Percentiles rank a stretch among this genome's conserved stretches.
Evolutionary conservation across 2,113 vertebrate species (phyloP).

Genomic region (Alethe castanea): DNA sequence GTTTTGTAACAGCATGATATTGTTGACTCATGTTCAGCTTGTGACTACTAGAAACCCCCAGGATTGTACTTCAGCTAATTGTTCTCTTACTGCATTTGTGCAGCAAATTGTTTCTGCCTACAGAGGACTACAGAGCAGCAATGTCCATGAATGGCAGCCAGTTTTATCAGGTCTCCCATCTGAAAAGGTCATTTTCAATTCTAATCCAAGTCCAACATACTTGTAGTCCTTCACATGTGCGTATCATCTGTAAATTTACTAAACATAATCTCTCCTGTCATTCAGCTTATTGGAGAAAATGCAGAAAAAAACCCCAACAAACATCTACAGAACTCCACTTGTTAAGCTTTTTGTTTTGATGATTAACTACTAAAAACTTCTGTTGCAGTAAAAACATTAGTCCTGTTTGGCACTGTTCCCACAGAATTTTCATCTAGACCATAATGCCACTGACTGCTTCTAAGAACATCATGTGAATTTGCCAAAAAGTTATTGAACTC

Average conservation of each 20-base stretch:
- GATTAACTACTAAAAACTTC: neutral
- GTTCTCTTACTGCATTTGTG: neutral
- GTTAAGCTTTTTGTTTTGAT: neutral
- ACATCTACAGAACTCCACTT: neutral
- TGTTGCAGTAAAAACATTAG: neutral
- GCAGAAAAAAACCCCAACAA: neutral
- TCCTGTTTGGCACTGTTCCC: neutral
- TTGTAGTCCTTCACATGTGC: neutral
- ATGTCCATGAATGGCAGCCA: neutral
- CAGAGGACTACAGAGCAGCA: neutral
- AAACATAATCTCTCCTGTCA: fast-evolving
- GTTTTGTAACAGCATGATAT: neutral
- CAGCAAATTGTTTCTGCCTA: neutral
- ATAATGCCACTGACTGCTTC: neutral
- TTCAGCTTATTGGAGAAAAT: neutral
- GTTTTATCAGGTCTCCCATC: neutral
- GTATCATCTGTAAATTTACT: neutral
- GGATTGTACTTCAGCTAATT: neutral
- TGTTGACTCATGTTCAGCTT: conserved; percentile 55
- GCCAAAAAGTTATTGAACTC: neutral
- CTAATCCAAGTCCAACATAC: neutral
- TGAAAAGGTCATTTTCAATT: neutral
- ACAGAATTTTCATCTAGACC: neutral
- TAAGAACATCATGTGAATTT: neutral
- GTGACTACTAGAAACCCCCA: conserved; percentile 13